Evolutionary conservation across 2,113 vertebrate species (phyloP).

Genomic region (Megalops atlanticus): DNA sequence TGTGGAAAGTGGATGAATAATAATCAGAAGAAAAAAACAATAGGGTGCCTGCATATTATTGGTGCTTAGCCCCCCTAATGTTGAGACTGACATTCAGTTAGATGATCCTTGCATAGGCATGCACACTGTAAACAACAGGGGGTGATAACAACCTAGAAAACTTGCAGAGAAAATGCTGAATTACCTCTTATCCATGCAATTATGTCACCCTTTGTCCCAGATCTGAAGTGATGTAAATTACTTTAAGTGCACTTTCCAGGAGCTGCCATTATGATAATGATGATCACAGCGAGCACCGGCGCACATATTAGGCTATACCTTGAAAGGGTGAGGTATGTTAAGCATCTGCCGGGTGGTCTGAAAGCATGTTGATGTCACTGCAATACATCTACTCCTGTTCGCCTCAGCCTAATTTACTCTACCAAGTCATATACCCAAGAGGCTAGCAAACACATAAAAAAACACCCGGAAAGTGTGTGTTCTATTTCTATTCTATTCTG

Average conservation of each 20-base stretch:
- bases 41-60: not conserved
- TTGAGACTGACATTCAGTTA: constrained; percentile 52
- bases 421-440: not conserved
- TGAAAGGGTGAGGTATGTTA: constrained; percentile 47
- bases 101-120: constrained; percentile 60
- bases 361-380: not conserved
- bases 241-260: constrained; percentile 76
- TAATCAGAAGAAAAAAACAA: not conserved
- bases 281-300: constrained; percentile 62
- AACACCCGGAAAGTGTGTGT: not conserved
- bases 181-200: constrained; percentile 69
- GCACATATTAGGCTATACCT: constrained; percentile 50
- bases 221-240: constrained; percentile 74
- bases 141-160: not conserved
- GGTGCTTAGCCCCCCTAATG: not conserved
- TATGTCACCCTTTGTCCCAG: constrained; percentile 71
- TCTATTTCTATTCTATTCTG: no score
- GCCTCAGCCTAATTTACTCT: not conserved
- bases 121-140: constrained; percentile 29
- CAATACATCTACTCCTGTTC: not conserved
- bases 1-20: not conserved
- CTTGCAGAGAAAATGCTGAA: constrained; percentile 50
- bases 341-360: constrained; percentile 20
- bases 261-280: constrained; percentile 68
- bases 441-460: not conserved